Conservation (phyloP, 1,140 invertebrate genomes). For the Orussus abietinus region DNA sequence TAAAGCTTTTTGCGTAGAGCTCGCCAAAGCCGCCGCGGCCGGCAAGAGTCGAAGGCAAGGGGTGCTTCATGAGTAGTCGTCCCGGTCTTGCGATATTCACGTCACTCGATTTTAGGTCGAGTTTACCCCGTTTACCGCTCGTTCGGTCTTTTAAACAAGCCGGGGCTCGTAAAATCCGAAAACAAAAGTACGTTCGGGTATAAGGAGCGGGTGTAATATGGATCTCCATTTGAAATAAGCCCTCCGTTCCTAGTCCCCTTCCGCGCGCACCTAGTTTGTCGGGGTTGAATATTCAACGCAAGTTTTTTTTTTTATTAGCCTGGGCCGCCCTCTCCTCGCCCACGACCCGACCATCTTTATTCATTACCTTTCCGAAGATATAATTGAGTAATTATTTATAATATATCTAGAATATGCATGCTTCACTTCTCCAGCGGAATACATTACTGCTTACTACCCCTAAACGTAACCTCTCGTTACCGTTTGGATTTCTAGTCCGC, state of each 20-base stretch:
- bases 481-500: too few species aligned
- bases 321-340: slow-evolving; percentile 35
- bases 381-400: slow-evolving; percentile 58
- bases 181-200: slow-evolving; percentile 43
- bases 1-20: slow-evolving; percentile 36
- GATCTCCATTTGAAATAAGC: slow-evolving; percentile 56
- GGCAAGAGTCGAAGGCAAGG: slow-evolving; percentile 2
- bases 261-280: slow-evolving; percentile 53
- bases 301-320: slow-evolving; percentile 51
- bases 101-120: slow-evolving; percentile 14
- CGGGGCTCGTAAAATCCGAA: slow-evolving; percentile 33
- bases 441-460: slow-evolving; percentile 15
- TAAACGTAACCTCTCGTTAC: too few species aligned
- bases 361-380: slow-evolving; percentile 56
- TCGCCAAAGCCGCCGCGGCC: slow-evolving; percentile 6
- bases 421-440: slow-evolving; percentile 46
- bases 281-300: slow-evolving; percentile 54
- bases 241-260: slow-evolving; percentile 29
- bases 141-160: slow-evolving; percentile 19
- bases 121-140: neutral
- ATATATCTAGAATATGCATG: slow-evolving; percentile 57
- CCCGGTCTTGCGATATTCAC: slow-evolving; percentile 9
- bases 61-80: slow-evolving; percentile 14
- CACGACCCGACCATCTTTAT: slow-evolving; percentile 49
- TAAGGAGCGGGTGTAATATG: slow-evolving; percentile 49